These are phyloP conservation scores for Callipepla californica DNA, from an alignment of 2,113 vertebrate species.

Conservation along the genomic window DNA sequence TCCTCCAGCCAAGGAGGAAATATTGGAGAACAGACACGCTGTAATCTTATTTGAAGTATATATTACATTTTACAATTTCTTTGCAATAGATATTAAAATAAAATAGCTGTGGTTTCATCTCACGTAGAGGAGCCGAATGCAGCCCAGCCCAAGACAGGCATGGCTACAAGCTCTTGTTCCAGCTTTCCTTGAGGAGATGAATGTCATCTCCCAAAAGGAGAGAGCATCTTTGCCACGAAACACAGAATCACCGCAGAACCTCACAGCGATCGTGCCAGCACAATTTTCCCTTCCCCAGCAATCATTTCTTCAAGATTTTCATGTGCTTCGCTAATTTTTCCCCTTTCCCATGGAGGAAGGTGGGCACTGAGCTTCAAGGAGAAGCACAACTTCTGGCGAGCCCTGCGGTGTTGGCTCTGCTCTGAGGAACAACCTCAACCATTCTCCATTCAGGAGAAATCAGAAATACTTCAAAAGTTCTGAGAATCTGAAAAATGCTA, in stretches of 20 bases:
- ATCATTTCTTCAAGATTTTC: neutral
- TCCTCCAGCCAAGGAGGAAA: neutral
- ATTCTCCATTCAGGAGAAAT: neutral
- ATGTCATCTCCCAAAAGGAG: neutral
- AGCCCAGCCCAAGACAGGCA: neutral
- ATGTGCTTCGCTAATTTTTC: neutral
- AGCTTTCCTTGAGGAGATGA: neutral
- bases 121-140: neutral
- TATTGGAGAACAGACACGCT: neutral
- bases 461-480: neutral
- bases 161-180: accelerated
- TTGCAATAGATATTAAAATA: neutral
- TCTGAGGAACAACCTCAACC: neutral
- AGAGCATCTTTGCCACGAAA: neutral
- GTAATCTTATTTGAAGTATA: neutral
- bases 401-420: neutral
- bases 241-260: neutral
- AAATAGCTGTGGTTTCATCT: neutral
- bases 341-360: neutral
- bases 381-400: neutral
- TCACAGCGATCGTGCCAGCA: neutral
- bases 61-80: neutral
- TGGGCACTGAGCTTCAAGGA: neutral
- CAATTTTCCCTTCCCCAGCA: neutral
- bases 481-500: neutral